A percentile compares a stretch with the other conserved stretches of the same genome.
Evolutionary conservation across 2,113 vertebrate species (phyloP).

Genomic region (Chaetodon auriga): DNA sequence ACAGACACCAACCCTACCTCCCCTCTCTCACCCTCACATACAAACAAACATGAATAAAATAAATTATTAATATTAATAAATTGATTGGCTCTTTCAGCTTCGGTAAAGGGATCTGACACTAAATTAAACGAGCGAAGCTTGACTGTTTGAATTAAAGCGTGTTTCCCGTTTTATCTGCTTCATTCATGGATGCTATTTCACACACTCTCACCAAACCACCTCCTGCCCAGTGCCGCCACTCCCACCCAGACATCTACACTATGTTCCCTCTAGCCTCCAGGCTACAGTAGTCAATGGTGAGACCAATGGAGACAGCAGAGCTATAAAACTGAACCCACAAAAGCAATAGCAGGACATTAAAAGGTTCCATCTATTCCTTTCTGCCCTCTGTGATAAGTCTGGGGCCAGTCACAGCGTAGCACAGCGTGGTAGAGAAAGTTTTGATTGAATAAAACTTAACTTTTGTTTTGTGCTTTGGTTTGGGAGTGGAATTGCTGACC

Average conservation of each 20-base stretch:
- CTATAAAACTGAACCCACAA: constrained; percentile 52
- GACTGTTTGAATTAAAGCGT: not conserved
- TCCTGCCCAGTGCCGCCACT: constrained; percentile 21
- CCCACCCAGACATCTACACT: constrained; percentile 33
- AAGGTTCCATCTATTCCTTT: constrained; percentile 32
- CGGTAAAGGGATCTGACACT: not conserved
- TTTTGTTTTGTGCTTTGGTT: constrained; percentile 16
- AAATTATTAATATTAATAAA: no score
- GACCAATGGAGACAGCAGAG: constrained; percentile 45
- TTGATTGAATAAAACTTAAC: constrained; percentile 14
- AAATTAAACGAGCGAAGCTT: not conserved
- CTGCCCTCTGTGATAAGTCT: constrained; percentile 48
- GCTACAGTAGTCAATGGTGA: constrained; percentile 26
- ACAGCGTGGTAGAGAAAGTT: constrained; percentile 9
- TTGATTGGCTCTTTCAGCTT: not conserved
- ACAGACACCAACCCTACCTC: not conserved
- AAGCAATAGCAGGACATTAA: constrained; percentile 28
- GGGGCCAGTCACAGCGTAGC: constrained; percentile 5
- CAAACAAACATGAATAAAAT: not conserved
- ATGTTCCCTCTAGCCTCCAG: constrained; percentile 40
- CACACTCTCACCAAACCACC: constrained; percentile 26
- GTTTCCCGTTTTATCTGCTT: constrained; percentile 18
- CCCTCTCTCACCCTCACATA: not conserved
- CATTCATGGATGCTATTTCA: constrained; percentile 41
- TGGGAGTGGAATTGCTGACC: constrained; percentile 23